Conservation (phyloP, 2,888 invertebrate genomes). For the Eupelmus urozonus region DNA sequence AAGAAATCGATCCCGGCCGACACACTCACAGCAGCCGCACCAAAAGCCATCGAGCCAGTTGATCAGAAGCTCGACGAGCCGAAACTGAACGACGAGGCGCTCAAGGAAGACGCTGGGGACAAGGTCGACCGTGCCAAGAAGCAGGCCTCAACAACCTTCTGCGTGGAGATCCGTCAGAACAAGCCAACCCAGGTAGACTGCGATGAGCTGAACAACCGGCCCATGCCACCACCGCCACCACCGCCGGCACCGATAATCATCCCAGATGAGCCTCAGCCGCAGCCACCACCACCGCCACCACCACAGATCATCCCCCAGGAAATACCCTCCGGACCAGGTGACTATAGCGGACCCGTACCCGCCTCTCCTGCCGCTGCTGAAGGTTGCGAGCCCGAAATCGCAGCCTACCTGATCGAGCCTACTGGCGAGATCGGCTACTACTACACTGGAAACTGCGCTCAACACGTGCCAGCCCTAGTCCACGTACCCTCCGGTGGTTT, state of each 20-base stretch:
- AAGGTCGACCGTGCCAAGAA: slow-evolving; percentile 55
- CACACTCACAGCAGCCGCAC: not conserved
- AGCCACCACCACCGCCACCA: not conserved
- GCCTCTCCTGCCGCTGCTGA: slow-evolving; percentile 12
- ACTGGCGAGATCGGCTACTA: slow-evolving; percentile 35
- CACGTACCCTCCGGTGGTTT: slow-evolving; percentile 11
- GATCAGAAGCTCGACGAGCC: slow-evolving; percentile 40
- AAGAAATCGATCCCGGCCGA: slow-evolving; percentile 44
- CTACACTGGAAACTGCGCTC: slow-evolving; percentile 50
- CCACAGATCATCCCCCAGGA: not conserved
- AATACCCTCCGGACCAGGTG: not conserved
- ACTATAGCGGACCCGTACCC: slow-evolving; percentile 7
- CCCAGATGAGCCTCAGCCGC: not conserved
- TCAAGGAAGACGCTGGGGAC: slow-evolving; percentile 25
- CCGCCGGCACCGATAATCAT: not conserved
- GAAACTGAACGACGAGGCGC: slow-evolving; percentile 25
- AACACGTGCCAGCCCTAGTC: not conserved
- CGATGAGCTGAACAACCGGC: slow-evolving; percentile 24
- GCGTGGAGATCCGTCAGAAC: slow-evolving; percentile 52
- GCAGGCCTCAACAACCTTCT: slow-evolving; percentile 53
- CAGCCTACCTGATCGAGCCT: slow-evolving; percentile 20
- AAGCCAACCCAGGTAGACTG: slow-evolving; percentile 56
- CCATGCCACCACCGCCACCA: not conserved
- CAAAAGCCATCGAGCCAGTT: slow-evolving; percentile 28
- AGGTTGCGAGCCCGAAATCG: slow-evolving; percentile 51